Conservation (phyloP, 2,113 vertebrate species). For the Rhynchomys soricoides region DNA sequence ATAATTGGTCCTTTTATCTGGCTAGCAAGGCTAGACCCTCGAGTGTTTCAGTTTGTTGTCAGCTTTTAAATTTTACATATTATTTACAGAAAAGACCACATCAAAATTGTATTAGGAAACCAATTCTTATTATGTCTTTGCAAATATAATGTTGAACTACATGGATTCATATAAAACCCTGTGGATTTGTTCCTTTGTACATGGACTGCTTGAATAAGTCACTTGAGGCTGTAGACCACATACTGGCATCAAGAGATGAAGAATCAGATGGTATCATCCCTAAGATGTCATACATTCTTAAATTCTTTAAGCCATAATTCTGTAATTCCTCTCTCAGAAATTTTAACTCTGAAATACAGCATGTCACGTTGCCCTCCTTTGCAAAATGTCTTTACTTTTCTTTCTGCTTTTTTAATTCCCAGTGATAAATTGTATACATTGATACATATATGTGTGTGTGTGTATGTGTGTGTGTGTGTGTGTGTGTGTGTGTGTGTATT, state of each 20-base stretch:
- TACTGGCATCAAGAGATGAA: background rate
- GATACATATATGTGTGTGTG: too few species aligned
- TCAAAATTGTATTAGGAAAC: conserved; percentile 1
- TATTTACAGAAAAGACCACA: conserved; percentile 18
- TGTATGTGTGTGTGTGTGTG: too few species aligned
- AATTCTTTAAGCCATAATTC: conserved; percentile 18
- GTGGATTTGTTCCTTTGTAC: background rate
- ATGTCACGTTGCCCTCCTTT: conserved; percentile 44
- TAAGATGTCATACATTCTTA: conserved; percentile 34
- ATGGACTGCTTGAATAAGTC: background rate
- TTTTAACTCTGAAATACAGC: conserved; percentile 59
- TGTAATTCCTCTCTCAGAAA: conserved; percentile 43
- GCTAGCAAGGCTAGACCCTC: background rate
- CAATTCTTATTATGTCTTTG: conserved; percentile 34
- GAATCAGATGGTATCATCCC: conserved; percentile 25
- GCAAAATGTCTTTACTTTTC: too few species aligned
- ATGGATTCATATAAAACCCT: conserved; percentile 15
- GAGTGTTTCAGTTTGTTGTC: background rate
- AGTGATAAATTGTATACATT: too few species aligned
- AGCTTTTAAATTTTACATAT: conserved; percentile 26
- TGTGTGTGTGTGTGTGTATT: too few species aligned
- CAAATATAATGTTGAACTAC: background rate
- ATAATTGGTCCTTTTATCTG: conserved; percentile 12
- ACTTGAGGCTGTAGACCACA: conserved; percentile 5
- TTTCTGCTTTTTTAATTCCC: too few species aligned